These are phyloP conservation scores for Lissonota sp. DNA, from an alignment of 2,888 invertebrate species.

Conservation along the genomic window DNA sequence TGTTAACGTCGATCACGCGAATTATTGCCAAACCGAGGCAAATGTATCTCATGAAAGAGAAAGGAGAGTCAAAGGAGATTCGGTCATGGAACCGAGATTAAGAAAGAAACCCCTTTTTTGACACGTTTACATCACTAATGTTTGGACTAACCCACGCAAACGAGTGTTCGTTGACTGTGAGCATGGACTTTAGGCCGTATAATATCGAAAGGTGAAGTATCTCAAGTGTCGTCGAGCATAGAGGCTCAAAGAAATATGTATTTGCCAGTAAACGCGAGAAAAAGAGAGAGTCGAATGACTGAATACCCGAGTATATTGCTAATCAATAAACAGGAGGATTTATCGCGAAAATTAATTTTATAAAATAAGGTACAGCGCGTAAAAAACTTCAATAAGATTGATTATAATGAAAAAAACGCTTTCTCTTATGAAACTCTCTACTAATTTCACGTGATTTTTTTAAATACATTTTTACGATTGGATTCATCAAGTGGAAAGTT, in stretches of 20 bases:
- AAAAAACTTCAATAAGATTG: no score
- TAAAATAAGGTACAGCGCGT: no score
- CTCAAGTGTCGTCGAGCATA: conserved; percentile 3
- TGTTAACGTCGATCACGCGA: neutral
- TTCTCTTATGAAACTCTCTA: no score
- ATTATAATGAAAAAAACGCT: no score
- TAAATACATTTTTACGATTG: no score
- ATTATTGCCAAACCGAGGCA: neutral
- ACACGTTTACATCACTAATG: neutral
- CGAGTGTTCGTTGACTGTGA: conserved; percentile 21
- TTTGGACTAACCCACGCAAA: conserved; percentile 44
- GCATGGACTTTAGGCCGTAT: conserved; percentile 14
- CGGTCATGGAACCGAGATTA: neutral
- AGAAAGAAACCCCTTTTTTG: neutral
- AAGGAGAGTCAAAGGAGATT: conserved; percentile 35
- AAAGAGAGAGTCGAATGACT: conserved; percentile 11
- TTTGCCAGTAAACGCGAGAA: conserved; percentile 12
- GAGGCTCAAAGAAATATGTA: conserved; percentile 10
- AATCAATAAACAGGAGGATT: neutral
- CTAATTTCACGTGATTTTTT: no score
- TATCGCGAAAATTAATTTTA: no score
- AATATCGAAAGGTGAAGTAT: conserved; percentile 30
- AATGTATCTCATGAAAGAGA: conserved; percentile 32
- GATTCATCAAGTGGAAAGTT: no score
- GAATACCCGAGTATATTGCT: conserved; percentile 6